Evolutionary conservation across 2,113 vertebrate genomes (phyloP), one percentile per base, ranked within the genome.

Genomic region (Lepisosteus oculatus): DNA sequence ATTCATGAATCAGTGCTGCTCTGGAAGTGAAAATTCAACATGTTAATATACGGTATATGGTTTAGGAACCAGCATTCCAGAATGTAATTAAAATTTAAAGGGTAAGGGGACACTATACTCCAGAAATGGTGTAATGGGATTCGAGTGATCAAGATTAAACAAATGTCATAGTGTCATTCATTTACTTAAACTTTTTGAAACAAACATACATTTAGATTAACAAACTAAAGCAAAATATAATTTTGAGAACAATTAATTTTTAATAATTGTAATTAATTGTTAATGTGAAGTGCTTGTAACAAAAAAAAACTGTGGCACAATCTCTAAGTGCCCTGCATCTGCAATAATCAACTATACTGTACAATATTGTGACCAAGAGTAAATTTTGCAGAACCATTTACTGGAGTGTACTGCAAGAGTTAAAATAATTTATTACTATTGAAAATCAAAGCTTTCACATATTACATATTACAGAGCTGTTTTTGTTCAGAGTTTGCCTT

Each of bases 391-490:
- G 69, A 55, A 66, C 72, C 72, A 66, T 14, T 67, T 67, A 61
- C 67, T 55, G 54, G 2, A 3, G 61, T 68, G 15, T 11, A 42
- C 29, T 3, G 56, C 65, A 57, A 51, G 68, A 64, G 64, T 55
- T 74, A 51, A 61, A 72, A 44, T 69, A 62, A 65, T 76, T 59
- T 75, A 64, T 68, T 68, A 74, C 44, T 59, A 82, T 76, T 78
- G 84, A 78, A 83, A 87, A 87, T 86, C 83, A 68, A 81, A 83
- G 69, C 47, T 78, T 69, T 41, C 29, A 3, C 8, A n/a, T 29
- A 5, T 65, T n/a, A 3, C 8, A n/a, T 29, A 5, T 65, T n/a
- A 3, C 15, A 42, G 17, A 65, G 29, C 42, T 65, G n/a, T 11
- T 42, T 65, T 29, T 9, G 29, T 29, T 5, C n/a, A 14, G 57